phyloP scores from a whole-genome alignment of 2,888 invertebrate species.

The Phrixothrix hirtus region DNA sequence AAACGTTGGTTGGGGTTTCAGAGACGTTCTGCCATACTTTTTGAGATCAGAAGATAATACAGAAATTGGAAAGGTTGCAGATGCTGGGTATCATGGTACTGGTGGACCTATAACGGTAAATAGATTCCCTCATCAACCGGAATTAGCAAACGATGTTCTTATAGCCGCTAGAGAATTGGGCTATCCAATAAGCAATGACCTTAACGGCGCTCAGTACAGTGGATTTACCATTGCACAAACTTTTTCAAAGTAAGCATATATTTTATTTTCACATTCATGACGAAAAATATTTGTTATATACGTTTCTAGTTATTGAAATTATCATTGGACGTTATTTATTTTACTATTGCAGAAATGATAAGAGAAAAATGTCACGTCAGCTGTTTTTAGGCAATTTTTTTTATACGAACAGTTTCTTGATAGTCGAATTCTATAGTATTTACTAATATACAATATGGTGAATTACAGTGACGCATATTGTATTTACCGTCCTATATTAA shows the following conservation, averaged over 20 bases:
- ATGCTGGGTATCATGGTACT: conserved; percentile 62
- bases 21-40: conserved; percentile 77
- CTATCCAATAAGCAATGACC: conserved; percentile 64
- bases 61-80: conserved; percentile 64
- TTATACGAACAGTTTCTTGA: no score
- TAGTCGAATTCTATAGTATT: no score
- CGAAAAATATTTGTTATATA: neutral
- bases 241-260: conserved; percentile 59
- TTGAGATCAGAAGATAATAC: conserved; percentile 68
- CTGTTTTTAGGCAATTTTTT: no score
- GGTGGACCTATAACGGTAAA: conserved; percentile 67
- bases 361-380: no score
- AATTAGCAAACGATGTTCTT: conserved; percentile 65
- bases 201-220: conserved; percentile 65
- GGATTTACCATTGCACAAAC: conserved; percentile 71
- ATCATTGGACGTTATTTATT: no score
- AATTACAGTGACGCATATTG: no score
- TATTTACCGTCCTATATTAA: no score
- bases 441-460: no score
- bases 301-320: conserved; percentile 1
- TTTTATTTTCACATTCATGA: neutral
- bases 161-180: conserved; percentile 65
- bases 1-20: conserved; percentile 77
- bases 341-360: no score
- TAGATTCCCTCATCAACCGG: conserved; percentile 67